Conservation (phyloP, 2,113 vertebrate species). For the Boleophthalmus pectinirostris region DNA sequence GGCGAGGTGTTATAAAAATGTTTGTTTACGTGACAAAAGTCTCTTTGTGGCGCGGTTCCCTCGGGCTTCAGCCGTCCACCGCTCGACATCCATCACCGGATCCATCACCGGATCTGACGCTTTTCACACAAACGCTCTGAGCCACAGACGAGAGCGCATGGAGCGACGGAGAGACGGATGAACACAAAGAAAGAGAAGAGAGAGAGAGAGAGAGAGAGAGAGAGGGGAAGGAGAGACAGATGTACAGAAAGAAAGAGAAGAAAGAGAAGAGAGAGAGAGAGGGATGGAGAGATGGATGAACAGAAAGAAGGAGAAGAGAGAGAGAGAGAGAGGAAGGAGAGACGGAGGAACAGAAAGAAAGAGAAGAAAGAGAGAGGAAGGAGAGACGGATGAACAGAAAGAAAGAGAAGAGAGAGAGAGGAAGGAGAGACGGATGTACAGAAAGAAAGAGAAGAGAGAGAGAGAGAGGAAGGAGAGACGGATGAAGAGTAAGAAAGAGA, state of each 20-base stretch:
- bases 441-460: not conserved
- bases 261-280: not conserved
- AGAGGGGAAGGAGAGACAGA: too few species aligned
- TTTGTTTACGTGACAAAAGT: constrained; percentile 5
- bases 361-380: too few species aligned
- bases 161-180: not conserved
- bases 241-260: not conserved
- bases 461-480: too few species aligned
- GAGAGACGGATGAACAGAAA: too few species aligned
- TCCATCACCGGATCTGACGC: too few species aligned
- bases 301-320: not conserved
- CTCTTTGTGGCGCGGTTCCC: not conserved
- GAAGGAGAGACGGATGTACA: too few species aligned
- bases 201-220: too few species aligned
- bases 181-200: too few species aligned
- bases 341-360: too few species aligned
- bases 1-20: not conserved
- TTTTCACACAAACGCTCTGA: constrained; percentile 17
- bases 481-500: too few species aligned
- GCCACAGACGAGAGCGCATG: not conserved
- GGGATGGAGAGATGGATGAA: too few species aligned
- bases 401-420: not conserved
- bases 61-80: constrained; percentile 26
- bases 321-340: too few species aligned
- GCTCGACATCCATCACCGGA: constrained; percentile 50